These are phyloP conservation scores for Falco concolor DNA, from an alignment of 2,797 vertebrate species.

Conservation along the genomic window DNA sequence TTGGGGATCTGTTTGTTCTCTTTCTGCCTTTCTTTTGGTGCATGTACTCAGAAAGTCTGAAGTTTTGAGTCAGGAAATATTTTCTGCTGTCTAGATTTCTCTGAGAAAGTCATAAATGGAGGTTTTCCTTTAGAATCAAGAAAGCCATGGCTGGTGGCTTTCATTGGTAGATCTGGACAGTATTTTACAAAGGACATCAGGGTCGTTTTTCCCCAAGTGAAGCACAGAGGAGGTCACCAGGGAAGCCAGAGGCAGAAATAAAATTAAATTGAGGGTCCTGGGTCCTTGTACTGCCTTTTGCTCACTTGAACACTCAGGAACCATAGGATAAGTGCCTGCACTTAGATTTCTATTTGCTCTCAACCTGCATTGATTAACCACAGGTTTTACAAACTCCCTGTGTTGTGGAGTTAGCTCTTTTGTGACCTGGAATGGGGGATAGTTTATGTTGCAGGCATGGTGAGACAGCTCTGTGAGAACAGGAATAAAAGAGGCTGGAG, in stretches of 20 bases:
- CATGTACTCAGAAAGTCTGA: not conserved
- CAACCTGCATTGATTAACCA: not conserved
- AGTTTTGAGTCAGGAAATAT: not conserved
- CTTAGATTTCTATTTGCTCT: not conserved
- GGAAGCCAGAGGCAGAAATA: not conserved
- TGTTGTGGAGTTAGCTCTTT: not conserved
- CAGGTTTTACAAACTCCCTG: not conserved
- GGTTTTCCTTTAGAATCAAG: not conserved
- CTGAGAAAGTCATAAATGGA: not conserved
- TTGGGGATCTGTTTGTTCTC: not conserved
- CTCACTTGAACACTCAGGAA: not conserved
- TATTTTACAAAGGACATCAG: not conserved
- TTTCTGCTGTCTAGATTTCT: not conserved
- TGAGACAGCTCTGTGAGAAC: not conserved
- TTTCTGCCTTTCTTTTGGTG: not conserved
- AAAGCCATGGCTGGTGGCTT: not conserved
- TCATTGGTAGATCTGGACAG: not conserved
- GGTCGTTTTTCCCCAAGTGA: not conserved
- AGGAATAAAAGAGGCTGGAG: not conserved
- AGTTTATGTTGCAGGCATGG: not conserved
- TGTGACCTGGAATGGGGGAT: not conserved
- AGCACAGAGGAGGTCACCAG: not conserved
- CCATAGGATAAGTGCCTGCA: not conserved
- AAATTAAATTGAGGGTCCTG: not conserved
- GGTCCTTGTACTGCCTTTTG: not conserved